phyloP scores from a whole-genome alignment of 2,113 vertebrate genomes.

The Sinosuthora webbiana region DNA sequence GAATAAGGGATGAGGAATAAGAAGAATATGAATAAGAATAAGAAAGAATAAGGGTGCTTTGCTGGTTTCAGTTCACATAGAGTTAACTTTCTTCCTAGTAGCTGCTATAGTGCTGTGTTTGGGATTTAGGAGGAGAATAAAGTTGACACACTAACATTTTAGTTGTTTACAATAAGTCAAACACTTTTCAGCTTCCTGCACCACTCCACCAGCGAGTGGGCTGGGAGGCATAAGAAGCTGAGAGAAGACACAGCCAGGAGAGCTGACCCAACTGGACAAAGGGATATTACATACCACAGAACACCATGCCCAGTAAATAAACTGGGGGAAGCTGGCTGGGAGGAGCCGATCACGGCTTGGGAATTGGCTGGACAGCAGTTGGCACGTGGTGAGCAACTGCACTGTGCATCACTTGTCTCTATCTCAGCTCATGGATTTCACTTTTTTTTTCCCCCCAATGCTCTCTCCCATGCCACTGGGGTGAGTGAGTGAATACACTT shows the following conservation, averaged over 20 bases:
- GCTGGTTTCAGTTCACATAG: background rate
- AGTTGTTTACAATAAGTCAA: background rate
- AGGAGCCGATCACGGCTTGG: background rate
- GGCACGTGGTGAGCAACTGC: background rate
- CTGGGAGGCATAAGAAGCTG: background rate
- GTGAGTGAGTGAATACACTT: background rate
- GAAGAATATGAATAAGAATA: too few relatives aligned
- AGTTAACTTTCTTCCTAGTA: background rate
- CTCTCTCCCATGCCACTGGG: background rate
- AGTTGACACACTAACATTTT: background rate
- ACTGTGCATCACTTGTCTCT: background rate
- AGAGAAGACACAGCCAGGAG: background rate
- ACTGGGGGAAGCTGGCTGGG: background rate
- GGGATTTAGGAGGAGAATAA: background rate
- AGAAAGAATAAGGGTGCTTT: background rate
- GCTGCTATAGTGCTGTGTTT: background rate
- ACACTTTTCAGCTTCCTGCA: background rate
- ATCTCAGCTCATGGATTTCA: background rate
- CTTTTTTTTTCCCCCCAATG: rapidly evolving
- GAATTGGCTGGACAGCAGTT: background rate
- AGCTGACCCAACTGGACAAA: background rate
- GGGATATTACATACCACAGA: background rate
- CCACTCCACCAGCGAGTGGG: background rate
- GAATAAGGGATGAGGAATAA: background rate
- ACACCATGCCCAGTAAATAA: background rate